Conservation (phyloP, 2,113 vertebrate genomes). For the Psophia crepitans region DNA sequence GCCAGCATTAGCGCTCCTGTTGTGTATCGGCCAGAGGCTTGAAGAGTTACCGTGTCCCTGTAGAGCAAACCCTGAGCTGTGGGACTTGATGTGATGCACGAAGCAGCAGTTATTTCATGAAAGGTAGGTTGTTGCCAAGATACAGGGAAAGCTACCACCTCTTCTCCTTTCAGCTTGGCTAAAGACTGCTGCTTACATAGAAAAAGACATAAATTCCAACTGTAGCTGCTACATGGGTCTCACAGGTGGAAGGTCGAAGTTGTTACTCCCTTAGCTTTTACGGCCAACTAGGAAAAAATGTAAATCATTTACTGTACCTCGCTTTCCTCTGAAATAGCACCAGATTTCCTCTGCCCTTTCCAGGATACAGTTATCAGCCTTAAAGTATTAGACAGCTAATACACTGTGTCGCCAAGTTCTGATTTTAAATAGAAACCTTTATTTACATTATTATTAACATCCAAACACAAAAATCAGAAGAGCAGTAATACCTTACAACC, state of each 20-base stretch:
- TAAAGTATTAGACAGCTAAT: neutral
- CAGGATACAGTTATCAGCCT: neutral
- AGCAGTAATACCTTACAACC: constrained; percentile 83
- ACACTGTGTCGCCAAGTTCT: neutral
- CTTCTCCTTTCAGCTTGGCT: neutral
- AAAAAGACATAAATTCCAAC: neutral
- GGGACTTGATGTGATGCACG: neutral
- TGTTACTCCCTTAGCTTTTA: neutral
- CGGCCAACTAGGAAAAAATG: neutral
- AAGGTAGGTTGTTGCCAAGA: neutral
- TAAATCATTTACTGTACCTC: neutral
- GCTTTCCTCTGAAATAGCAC: neutral
- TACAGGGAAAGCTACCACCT: neutral
- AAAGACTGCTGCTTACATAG: neutral
- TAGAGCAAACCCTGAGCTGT: neutral
- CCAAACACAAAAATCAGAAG: constrained; percentile 78
- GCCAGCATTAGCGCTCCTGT: neutral
- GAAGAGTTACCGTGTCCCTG: neutral
- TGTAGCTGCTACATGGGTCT: neutral
- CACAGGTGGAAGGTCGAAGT: fast-evolving
- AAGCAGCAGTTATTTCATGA: neutral
- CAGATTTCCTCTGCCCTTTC: neutral
- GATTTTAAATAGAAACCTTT: constrained; percentile 98
- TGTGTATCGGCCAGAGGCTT: fast-evolving
- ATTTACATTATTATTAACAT: constrained; percentile 97